Evolutionary conservation across 2,797 vertebrate species (phyloP).

Genomic region (Dermochelys coriacea): DNA sequence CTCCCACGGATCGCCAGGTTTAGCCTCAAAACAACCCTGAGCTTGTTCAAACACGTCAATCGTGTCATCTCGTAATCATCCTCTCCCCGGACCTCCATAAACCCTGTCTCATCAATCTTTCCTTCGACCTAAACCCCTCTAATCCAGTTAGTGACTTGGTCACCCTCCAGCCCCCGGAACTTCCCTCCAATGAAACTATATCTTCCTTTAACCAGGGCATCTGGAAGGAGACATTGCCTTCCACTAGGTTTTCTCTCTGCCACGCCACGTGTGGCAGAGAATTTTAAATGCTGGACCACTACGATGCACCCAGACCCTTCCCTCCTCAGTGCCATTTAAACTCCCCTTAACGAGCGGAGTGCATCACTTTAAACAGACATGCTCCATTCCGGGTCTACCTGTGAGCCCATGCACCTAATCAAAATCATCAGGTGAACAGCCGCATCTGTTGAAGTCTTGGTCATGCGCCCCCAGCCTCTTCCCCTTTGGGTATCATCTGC

Average conservation of each 20-base stretch:
- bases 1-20: neutral
- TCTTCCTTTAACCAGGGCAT: too few relatives aligned
- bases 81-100: neutral
- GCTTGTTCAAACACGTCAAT: neutral
- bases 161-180: neutral
- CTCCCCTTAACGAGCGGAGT: neutral
- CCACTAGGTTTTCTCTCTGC: neutral
- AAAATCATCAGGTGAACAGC: neutral
- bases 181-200: neutral
- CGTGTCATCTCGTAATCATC: neutral
- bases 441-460: neutral
- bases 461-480: neutral
- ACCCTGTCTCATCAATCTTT: neutral
- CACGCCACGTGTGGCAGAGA: neutral
- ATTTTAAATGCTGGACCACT: neutral
- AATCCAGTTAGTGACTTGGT: neutral
- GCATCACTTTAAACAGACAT: neutral
- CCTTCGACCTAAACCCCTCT: neutral
- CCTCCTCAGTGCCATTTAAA: neutral
- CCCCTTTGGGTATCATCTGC: too few relatives aligned
- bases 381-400: neutral
- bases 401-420: too few relatives aligned
- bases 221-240: too few relatives aligned
- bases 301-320: neutral
- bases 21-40: neutral